Base-by-base conservation (phyloP, 2,888 invertebrate genomes). In the Drosophila mettleri region DNA sequence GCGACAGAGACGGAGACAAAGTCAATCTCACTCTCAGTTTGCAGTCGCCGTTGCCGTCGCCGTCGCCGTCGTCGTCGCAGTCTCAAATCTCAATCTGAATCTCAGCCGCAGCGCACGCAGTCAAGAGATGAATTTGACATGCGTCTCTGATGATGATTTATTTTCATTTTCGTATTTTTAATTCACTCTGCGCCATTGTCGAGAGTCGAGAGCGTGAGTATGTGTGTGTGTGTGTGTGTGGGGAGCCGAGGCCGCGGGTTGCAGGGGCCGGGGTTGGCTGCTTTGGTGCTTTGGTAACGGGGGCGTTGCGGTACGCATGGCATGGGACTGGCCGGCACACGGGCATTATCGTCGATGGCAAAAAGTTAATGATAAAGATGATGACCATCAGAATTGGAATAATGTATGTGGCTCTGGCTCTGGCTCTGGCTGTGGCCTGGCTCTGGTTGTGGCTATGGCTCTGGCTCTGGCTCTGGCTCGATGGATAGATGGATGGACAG, bases 71-170 rank as follows among this genome's bases (percentile, higher is more conserved):
- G 33, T 27, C 54, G 12, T 38, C 43, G 39, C 51, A 24, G 59
- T 33, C 59, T 63, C 46, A 61, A 64, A 57, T 61, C 65, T 61
- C 55, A 66, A 57, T 20, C 57, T 59, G 29, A 39, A 60, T 52
- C 46, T 60, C 39, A 55, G 48, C 45, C 48, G 39, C 39, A 51
- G 81, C 66, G 64, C 71, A 69, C 63, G 62, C 82, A 79, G 85
- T 78, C 77, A 71, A 72, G 85, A 83, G 78, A 79, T 74, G 80
- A 82, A 80, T 86, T 86, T 83, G 83, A 78, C 83, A 83, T 80
- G 86, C 86, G 83, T 78, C 84, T 80, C 85, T 79, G 86, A 83
- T 86, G 81, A 81, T 81, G 85, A 81, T 81, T 81, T 83, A 78
- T 80, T 80, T 86, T 83, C 83, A 71, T 75, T 80, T 80, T 86